These are phyloP conservation scores for Proteles cristata DNA, from an alignment of 2,113 vertebrate species.

Conservation along the genomic window DNA sequence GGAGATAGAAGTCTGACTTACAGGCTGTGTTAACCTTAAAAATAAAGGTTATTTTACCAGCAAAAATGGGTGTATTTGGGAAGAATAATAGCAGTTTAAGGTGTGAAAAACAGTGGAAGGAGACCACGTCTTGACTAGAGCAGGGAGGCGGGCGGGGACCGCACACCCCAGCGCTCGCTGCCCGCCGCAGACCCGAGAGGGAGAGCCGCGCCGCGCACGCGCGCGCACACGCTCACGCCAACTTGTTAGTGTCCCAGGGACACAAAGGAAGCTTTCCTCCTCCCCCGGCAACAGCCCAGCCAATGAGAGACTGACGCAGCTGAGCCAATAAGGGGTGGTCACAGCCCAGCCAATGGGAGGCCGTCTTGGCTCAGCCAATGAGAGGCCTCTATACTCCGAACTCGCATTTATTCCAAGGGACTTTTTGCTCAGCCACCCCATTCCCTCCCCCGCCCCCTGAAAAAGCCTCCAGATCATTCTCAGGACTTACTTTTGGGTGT, in stretches of 20 bases:
- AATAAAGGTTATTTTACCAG: not conserved
- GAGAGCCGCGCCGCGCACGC: fast-evolving
- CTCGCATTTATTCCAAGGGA: not conserved
- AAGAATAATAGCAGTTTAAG: not conserved
- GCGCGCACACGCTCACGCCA: not conserved
- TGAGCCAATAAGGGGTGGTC: not conserved
- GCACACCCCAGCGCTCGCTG: fast-evolving
- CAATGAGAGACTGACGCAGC: not conserved
- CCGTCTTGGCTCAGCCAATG: not conserved
- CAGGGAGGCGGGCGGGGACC: not conserved
- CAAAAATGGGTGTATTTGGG: not conserved
- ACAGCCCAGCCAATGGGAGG: too few relatives aligned
- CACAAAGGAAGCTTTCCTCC: not conserved
- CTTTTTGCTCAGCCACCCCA: too few relatives aligned
- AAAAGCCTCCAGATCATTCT: not conserved
- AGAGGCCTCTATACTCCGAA: not conserved
- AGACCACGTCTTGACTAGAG: not conserved
- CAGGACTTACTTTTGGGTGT: too few relatives aligned
- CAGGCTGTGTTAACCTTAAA: too few relatives aligned
- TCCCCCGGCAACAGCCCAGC: not conserved
- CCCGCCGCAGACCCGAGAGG: not conserved
- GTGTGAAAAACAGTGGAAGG: not conserved
- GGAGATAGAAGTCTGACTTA: not conserved
- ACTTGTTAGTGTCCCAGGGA: fast-evolving
- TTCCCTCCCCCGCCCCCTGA: too few relatives aligned